Evolutionary conservation across 2,797 vertebrate species (phyloP).

Genomic region (Gephyroberyx darwinii): DNA sequence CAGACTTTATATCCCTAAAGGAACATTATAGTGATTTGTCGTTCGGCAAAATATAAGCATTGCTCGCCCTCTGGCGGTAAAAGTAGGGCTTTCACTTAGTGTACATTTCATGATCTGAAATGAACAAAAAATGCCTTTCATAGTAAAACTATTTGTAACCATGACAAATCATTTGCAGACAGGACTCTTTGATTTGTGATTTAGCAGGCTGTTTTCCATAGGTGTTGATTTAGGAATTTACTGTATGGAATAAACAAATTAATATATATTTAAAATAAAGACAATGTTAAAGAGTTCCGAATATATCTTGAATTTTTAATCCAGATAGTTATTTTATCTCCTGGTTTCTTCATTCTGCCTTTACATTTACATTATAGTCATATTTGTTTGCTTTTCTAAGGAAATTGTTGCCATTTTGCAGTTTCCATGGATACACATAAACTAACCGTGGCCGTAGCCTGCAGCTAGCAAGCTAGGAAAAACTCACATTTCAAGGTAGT

Average conservation of each 20-base stretch:
- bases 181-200: not conserved
- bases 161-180: not conserved
- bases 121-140: not conserved
- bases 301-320: too few species aligned
- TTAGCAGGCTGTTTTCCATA: not conserved
- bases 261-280: not conserved
- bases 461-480: not conserved
- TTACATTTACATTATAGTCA: not conserved
- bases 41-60: constrained; percentile 4
- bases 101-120: not conserved
- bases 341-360: too few species aligned
- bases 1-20: too few species aligned
- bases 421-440: constrained; percentile 73
- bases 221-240: not conserved
- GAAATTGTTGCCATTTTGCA: constrained; percentile 10
- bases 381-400: constrained; percentile 44
- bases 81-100: not conserved
- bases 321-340: too few species aligned
- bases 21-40: not conserved
- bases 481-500: too few species aligned
- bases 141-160: not conserved
- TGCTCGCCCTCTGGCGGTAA: constrained; percentile 57
- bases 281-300: not conserved
- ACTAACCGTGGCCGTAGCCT: constrained; percentile 5
- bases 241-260: too few species aligned